Evolutionary conservation across 2,888 invertebrate genomes (phyloP).

Genomic region (Metellina segmentata): DNA sequence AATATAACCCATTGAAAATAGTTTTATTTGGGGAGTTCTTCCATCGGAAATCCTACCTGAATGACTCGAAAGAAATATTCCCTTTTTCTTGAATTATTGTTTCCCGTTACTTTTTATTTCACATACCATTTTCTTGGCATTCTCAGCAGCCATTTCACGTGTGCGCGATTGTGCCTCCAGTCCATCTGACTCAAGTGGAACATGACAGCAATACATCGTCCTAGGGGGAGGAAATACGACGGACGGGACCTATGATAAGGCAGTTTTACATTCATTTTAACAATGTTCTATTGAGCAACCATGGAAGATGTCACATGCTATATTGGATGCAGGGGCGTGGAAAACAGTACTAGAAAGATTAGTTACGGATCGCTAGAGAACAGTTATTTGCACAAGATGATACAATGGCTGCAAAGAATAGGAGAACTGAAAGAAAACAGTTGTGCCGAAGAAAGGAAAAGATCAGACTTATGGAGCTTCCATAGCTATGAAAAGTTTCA

Average conservation of each 20-base stretch:
- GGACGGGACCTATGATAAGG: background rate
- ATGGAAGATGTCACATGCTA: constrained; percentile 40
- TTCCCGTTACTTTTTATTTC: background rate
- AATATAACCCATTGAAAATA: background rate
- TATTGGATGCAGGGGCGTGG: constrained; percentile 53
- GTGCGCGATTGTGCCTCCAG: background rate
- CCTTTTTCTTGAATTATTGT: background rate
- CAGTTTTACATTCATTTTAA: constrained; percentile 38
- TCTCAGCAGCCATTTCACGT: background rate
- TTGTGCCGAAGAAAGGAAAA: background rate
- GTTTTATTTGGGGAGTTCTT: background rate
- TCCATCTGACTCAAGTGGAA: background rate
- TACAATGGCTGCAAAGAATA: background rate
- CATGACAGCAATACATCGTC: constrained; percentile 9
- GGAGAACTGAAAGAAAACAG: constrained; percentile 9
- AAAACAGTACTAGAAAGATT: constrained; percentile 52
- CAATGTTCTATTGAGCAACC: constrained; percentile 53
- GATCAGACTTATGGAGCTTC: background rate
- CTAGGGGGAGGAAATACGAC: background rate
- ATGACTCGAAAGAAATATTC: background rate
- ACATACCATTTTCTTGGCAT: background rate
- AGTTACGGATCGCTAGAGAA: constrained; percentile 52
- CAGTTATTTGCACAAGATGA: constrained; percentile 47
- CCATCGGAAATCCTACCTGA: background rate
- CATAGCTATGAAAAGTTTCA: background rate